These are phyloP conservation scores for Leucophenga montana DNA, from an alignment of 2,888 invertebrate genomes.

Conservation along the genomic window DNA sequence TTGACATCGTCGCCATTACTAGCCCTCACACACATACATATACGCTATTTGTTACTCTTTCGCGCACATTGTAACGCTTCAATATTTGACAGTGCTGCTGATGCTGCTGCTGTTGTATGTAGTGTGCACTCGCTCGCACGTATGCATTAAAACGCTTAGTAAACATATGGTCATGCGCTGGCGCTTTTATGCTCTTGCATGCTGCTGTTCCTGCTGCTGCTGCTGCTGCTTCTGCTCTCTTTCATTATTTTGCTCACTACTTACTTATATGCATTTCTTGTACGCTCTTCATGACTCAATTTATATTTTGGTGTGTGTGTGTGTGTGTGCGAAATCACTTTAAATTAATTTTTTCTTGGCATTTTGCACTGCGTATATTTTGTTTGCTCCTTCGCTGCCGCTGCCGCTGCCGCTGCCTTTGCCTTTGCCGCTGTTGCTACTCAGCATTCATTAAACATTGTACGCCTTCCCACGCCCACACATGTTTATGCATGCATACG, in stretches of 20 bases:
- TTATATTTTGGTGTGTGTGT: background rate
- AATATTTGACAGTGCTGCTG: too few species aligned
- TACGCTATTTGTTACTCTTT: background rate
- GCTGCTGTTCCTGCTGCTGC: too few species aligned
- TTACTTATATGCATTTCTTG: constrained; percentile 27
- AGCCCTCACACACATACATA: background rate
- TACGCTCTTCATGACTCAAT: constrained; percentile 35
- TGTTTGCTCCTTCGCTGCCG: constrained; percentile 49
- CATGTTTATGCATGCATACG: too few species aligned
- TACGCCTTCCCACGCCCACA: background rate
- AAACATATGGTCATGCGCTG: background rate
- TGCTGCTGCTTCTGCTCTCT: too few species aligned
- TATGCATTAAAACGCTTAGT: constrained; percentile 4
- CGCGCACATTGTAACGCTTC: too few species aligned
- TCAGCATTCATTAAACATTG: background rate
- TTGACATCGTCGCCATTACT: background rate
- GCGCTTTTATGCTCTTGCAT: background rate
- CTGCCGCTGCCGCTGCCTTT: constrained; percentile 33
- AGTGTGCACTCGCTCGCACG: constrained; percentile 36
- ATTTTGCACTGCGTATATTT: constrained; percentile 50
- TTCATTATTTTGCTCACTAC: constrained; percentile 31
- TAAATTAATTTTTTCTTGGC: constrained; percentile 65
- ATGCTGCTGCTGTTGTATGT: background rate
- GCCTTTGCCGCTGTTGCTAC: constrained; percentile 17
- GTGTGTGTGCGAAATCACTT: constrained; percentile 50